Percentiles rank a stretch among this genome's conserved stretches.
These are phyloP conservation scores for Glossosoma conforme DNA, from an alignment of 1,140 invertebrate species.

Conservation along the genomic window DNA sequence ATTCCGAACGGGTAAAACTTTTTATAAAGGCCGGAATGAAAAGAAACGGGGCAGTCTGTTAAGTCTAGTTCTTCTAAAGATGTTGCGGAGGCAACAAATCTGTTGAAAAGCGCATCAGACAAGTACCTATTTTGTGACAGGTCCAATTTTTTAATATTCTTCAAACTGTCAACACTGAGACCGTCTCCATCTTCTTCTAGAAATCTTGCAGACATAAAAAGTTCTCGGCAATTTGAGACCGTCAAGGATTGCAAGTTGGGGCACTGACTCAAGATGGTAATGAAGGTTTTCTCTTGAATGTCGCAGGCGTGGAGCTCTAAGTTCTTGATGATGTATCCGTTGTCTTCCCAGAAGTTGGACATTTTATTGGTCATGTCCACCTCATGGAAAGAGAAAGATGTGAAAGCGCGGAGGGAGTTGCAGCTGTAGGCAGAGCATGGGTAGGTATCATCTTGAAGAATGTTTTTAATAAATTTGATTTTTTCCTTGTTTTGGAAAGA, in stretches of 20 bases:
- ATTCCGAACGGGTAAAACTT: slow-evolving; percentile 56
- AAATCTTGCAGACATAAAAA: slow-evolving; percentile 66
- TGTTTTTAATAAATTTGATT: slow-evolving; percentile 49
- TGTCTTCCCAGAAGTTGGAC: slow-evolving; percentile 48
- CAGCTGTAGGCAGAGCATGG: slow-evolving; percentile 47
- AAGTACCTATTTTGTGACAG: slow-evolving; percentile 63
- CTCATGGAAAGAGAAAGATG: slow-evolving; percentile 55
- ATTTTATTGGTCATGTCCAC: slow-evolving; percentile 51
- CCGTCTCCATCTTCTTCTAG: slow-evolving; percentile 55
- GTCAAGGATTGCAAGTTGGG: slow-evolving; percentile 53
- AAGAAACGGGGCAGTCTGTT: slow-evolving; percentile 62
- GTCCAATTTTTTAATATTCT: slow-evolving; percentile 55
- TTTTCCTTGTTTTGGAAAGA: slow-evolving; percentile 52
- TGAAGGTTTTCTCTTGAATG: slow-evolving; percentile 57
- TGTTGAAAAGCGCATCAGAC: slow-evolving; percentile 64
- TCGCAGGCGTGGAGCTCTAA: slow-evolving; percentile 55
- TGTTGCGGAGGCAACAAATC: slow-evolving; percentile 57
- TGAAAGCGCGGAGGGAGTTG: slow-evolving; percentile 47
- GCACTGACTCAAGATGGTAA: slow-evolving; percentile 53
- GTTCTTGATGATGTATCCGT: slow-evolving; percentile 42
- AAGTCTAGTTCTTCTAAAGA: slow-evolving; percentile 57
- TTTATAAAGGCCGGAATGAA: slow-evolving; percentile 60
- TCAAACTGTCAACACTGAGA: slow-evolving; percentile 46
- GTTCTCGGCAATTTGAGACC: slow-evolving; percentile 59
- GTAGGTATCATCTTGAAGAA: slow-evolving; percentile 46